phyloP scores from a whole-genome alignment of 2,888 invertebrate genomes.

The Papilio demoleus region DNA sequence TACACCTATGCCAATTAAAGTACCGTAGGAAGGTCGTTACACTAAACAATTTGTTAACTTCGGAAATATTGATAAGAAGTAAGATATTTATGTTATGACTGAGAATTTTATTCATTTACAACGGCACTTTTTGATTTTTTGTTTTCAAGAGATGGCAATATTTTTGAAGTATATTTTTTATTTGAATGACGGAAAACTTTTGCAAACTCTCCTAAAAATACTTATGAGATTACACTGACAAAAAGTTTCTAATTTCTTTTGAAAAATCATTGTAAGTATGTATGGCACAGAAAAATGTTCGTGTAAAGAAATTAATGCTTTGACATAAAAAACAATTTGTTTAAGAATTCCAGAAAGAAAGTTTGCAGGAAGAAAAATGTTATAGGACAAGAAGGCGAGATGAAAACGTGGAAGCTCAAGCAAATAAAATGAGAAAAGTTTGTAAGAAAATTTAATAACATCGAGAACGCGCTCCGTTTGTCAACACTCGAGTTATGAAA shows the following conservation, averaged over 20 bases:
- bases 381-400: slow-evolving; percentile 42
- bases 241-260: slow-evolving; percentile 17
- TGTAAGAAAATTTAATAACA: slow-evolving; percentile 76
- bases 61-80: no score
- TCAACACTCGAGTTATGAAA: slow-evolving; percentile 46
- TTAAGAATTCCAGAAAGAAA: slow-evolving; percentile 23
- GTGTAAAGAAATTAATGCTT: slow-evolving; percentile 9
- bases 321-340: slow-evolving; percentile 21
- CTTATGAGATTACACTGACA: not conserved
- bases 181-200: not conserved
- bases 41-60: no score
- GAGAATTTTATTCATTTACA: no score
- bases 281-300: not conserved
- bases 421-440: slow-evolving; percentile 75
- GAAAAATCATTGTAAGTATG: slow-evolving; percentile 12
- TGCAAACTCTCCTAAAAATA: not conserved
- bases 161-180: no score
- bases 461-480: slow-evolving; percentile 57
- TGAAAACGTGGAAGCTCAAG: slow-evolving; percentile 53
- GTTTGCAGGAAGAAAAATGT: slow-evolving; percentile 5
- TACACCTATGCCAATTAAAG: no score
- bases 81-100: no score
- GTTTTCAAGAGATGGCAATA: no score
- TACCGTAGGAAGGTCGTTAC: no score
- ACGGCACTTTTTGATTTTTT: no score